Evolutionary conservation across 2,888 invertebrate species (phyloP).

Genomic region (Drosophila nigritarsus): DNA sequence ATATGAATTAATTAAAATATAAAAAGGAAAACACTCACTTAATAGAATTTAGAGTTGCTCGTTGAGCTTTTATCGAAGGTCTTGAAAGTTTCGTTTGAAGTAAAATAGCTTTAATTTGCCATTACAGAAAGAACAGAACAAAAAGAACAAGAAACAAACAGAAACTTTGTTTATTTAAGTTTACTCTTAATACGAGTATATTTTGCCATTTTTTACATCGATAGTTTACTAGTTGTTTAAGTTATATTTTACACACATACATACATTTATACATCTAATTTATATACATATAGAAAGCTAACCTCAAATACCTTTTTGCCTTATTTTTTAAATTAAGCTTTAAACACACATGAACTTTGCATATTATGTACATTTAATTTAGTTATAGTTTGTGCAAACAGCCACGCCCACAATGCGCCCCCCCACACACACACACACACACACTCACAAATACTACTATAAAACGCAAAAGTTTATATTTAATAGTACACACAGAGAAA

Average conservation of each 20-base stretch:
- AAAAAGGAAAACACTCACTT: constrained; percentile 29
- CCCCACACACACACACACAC: constrained; percentile 1
- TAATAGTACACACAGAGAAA: constrained; percentile 38
- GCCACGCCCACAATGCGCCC: constrained; percentile 63
- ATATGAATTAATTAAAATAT: constrained; percentile 20
- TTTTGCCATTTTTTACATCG: constrained; percentile 66
- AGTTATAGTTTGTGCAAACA: constrained; percentile 30
- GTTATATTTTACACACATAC: constrained; percentile 41
- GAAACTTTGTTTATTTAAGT: constrained; percentile 57
- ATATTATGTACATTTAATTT: constrained; percentile 25
- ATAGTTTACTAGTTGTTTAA: constrained; percentile 51
- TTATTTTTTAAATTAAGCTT: constrained; percentile 71
- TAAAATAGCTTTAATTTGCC: constrained; percentile 83
- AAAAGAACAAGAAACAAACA: constrained; percentile 15
- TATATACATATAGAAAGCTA: constrained; percentile 47
- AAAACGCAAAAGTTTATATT: constrained; percentile 31
- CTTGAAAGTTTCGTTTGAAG: constrained; percentile 54
- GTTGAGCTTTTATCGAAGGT: constrained; percentile 62
- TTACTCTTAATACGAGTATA: constrained; percentile 47
- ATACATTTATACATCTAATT: constrained; percentile 28
- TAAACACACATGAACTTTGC: constrained; percentile 53
- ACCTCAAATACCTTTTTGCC: constrained; percentile 75
- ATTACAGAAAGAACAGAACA: constrained; percentile 56
- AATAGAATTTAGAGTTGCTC: constrained; percentile 30
- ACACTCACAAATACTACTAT: constrained; percentile 31